phyloP scores from a whole-genome alignment of 2,797 vertebrate species.

The Pachyuromys duprasi region DNA sequence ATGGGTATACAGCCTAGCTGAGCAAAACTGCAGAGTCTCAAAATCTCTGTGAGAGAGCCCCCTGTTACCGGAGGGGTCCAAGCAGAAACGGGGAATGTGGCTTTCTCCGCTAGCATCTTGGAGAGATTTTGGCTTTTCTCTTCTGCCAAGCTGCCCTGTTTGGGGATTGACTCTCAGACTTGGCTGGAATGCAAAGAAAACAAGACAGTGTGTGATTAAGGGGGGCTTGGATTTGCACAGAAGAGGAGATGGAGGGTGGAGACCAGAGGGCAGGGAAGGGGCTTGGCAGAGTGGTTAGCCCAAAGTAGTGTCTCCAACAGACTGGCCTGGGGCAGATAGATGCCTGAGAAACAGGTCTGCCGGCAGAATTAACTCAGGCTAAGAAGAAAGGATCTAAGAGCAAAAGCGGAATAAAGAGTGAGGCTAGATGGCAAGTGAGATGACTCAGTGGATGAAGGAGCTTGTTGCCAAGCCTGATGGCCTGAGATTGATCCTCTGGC shows the following conservation, averaged over 20 bases:
- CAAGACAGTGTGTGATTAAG: constrained; percentile 79
- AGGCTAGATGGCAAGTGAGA: background rate
- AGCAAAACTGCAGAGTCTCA: background rate
- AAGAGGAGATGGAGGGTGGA: constrained; percentile 23
- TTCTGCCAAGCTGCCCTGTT: constrained; percentile 68
- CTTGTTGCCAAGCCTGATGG: background rate
- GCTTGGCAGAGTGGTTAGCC: constrained; percentile 66
- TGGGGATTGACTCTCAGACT: constrained; percentile 76
- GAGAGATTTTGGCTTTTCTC: constrained; percentile 49
- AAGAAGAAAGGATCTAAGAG: background rate
- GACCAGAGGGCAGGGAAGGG: background rate
- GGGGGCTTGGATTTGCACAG: constrained; percentile 51
- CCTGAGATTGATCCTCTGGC: background rate
- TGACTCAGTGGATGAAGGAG: background rate
- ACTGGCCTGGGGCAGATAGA: constrained; percentile 63
- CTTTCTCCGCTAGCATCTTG: background rate
- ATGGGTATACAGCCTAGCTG: background rate
- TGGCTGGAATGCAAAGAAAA: constrained; percentile 80
- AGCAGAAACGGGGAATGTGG: background rate
- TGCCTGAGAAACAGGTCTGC: constrained; percentile 39
- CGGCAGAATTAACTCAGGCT: background rate
- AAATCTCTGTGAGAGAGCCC: constrained; percentile 31
- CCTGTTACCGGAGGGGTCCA: background rate
- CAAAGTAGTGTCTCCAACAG: constrained; percentile 50
- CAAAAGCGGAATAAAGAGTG: background rate